Evolutionary conservation across 2,113 vertebrate species (phyloP), one percentile per base, ranked within the genome.

Genomic region (Cichladusa arquata): DNA sequence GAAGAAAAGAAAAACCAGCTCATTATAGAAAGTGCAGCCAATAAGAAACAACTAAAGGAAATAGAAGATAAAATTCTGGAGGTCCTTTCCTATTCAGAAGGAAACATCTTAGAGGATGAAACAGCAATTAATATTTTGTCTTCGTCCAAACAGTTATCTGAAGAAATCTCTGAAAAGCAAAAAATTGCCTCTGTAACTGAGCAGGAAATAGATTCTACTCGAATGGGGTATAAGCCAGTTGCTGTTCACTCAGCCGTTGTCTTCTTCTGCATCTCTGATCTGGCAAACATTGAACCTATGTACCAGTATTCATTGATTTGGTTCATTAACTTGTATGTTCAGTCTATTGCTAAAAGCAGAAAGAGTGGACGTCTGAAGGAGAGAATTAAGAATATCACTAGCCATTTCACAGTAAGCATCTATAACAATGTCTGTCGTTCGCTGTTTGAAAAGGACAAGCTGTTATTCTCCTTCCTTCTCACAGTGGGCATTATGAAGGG

Each of bases 231-330:
- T 90, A 98, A 99, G 29, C 98, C 99, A 7, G 99, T 99, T 62
- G 99, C 99, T 25, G 58, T 98, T 54, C 99, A 99, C 94, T 99
- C 99, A 6, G 98, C 99, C 76, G 97, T 98, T 83, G 82, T 99
- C 60, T 99, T 99, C 97, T 99, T 99, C 90, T 99, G 99, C 86
- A 98, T 99, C 93, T 99, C 99, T 25, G 99, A 99, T 31, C 93
- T 99, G 90, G 99, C 99, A 69, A 98, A 99, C 95, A 99, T 99
- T 6, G 99, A 99, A 71, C 99, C 99, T 1, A 99, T 99, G 99
- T 99, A 99, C 93, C 99, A 99, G 60, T 99, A 99, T 93, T 99
- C 99, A 2, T 66, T 99, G 90, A 97, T 94, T 14, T 99, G 99
- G 99, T 99, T 99, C 96, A 98, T 99, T 84, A 98, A 98, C 91